Evolutionary conservation across 1,140 invertebrate species (phyloP).

Genomic region (Orussus abietinus): DNA sequence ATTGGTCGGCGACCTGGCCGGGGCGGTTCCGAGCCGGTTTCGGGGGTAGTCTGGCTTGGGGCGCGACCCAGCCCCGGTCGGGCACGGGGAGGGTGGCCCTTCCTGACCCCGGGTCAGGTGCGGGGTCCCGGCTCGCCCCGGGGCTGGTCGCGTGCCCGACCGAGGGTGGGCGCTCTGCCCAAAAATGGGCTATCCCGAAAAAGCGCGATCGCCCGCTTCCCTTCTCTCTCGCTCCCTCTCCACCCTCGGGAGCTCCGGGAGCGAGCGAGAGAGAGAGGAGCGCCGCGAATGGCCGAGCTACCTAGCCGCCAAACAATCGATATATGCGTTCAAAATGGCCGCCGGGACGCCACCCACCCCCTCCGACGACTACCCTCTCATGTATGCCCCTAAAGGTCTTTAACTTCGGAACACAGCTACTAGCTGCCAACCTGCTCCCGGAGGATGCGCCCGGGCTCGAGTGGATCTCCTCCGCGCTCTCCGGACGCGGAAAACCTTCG

Average conservation of each 20-base stretch:
- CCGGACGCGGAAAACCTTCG: no score
- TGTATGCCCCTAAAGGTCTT: conserved; percentile 52
- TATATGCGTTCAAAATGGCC: conserved; percentile 58
- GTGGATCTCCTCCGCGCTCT: no score
- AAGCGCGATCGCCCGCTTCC: no score
- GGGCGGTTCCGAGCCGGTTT: conserved; percentile 54
- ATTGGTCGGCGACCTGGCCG: conserved; percentile 39
- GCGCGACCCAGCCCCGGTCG: conserved; percentile 27
- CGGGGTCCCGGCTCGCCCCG: conserved; percentile 10
- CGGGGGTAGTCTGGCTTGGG: conserved; percentile 43
- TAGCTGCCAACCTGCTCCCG: conserved; percentile 42
- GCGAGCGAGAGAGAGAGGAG: conserved; percentile 18
- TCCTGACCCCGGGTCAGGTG: conserved; percentile 30
- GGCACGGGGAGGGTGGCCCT: conserved; percentile 8
- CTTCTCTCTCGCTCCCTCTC: no score
- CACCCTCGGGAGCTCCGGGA: no score
- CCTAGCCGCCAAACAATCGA: conserved; percentile 56
- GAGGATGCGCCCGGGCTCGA: no score
- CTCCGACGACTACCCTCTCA: conserved; percentile 42
- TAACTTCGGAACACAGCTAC: conserved; percentile 46
- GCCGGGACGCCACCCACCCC: conserved; percentile 52
- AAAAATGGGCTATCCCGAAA: no score
- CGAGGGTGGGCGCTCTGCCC: conserved; percentile 12
- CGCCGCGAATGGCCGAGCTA: conserved; percentile 49
- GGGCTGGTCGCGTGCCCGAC: conserved; percentile 15